Base-by-base conservation (phyloP, 2,888 invertebrate genomes). In the Diadromus collaris region DNA sequence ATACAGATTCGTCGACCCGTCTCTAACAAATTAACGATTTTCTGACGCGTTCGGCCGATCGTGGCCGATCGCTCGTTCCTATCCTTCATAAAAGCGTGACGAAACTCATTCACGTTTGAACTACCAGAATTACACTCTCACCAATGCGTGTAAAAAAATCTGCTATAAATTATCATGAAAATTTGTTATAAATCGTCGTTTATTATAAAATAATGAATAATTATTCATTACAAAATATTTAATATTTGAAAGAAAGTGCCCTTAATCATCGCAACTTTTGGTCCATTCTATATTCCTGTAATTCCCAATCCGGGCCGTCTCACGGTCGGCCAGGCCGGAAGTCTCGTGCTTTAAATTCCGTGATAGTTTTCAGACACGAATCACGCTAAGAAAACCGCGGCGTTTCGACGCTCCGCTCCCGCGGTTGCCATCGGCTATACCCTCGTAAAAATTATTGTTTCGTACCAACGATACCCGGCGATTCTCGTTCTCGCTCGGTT, bases 381-480 rank as follows among this genome's bases (percentile, higher is more conserved):
- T 61, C 24, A 44, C 51, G 63, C 24, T 27, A 51, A 16, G 44
- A 61, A 56, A 72, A 67, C 34, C 32, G 19, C 9, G 10, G 44
- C 48, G n/a, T 29, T 34, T n/a, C 32, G 32, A 34, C 19, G 60
- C 67, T 48, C 13, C 13, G 72, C 46, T 19, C 56, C 29, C 38
- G 29, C 41, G n/a, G 32, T 24, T 38, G 13, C 38, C 38, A 38
- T 44, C 63, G 46, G 54, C 60, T 58, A 78, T 73, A 56, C 63
- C 56, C 54, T 63, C 64, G 41, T 79, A 69, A 73, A n/a, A 79
- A 79, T 76, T 72, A 76, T 71, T 76, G 56, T 63, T 63, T 63
- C 63, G 56, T 68, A 72, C 54, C 54, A 38, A 54, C 29, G 44
- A 71, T 67, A 71, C 56, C 19, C 67, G n/a, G 27, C 29, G 34